These are phyloP conservation scores for Notarius quadriscutis DNA, from an alignment of 2,113 vertebrate genomes.

Conservation along the genomic window DNA sequence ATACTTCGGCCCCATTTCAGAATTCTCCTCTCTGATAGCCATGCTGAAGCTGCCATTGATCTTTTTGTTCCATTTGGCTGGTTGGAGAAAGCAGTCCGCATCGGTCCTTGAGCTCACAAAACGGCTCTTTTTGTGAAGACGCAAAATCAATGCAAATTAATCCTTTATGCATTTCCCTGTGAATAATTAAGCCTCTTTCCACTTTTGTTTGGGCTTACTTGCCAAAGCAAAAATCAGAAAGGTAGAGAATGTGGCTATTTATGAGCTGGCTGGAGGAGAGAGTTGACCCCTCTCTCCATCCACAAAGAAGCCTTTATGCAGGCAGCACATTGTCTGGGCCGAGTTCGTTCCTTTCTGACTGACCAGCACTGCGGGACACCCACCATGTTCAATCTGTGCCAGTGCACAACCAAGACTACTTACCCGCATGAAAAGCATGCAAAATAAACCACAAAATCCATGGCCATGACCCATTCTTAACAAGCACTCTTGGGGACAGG, in stretches of 20 bases:
- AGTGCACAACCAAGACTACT: constrained; percentile 68
- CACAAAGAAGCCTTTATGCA: constrained; percentile 77
- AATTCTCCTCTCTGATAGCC: constrained; percentile 65
- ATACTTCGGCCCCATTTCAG: constrained; percentile 64
- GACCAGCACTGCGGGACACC: constrained; percentile 76
- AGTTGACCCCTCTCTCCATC: constrained; percentile 71
- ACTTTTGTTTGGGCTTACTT: constrained; percentile 70
- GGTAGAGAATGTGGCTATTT: constrained; percentile 73
- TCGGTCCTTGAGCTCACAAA: constrained; percentile 64
- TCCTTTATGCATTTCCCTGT: constrained; percentile 77
- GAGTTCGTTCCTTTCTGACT: constrained; percentile 68
- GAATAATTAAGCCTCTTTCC: constrained; percentile 73
- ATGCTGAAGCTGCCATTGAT: constrained; percentile 68
- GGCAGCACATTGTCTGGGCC: constrained; percentile 67
- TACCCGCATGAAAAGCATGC: constrained; percentile 60
- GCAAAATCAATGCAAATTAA: constrained; percentile 80
- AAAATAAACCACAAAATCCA: constrained; percentile 62
- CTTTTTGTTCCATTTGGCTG: constrained; percentile 68
- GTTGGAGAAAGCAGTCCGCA: constrained; percentile 63
- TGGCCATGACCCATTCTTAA: constrained; percentile 52
- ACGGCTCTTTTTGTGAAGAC: constrained; percentile 67
- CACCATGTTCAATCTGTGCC: constrained; percentile 66
- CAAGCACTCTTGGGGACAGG: constrained; percentile 43
- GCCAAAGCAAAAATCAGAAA: constrained; percentile 75
- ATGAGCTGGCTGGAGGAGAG: constrained; percentile 71